Conservation (phyloP, 92 coral and sea anemone genomes). For the Phymanthus crucifer region DNA sequence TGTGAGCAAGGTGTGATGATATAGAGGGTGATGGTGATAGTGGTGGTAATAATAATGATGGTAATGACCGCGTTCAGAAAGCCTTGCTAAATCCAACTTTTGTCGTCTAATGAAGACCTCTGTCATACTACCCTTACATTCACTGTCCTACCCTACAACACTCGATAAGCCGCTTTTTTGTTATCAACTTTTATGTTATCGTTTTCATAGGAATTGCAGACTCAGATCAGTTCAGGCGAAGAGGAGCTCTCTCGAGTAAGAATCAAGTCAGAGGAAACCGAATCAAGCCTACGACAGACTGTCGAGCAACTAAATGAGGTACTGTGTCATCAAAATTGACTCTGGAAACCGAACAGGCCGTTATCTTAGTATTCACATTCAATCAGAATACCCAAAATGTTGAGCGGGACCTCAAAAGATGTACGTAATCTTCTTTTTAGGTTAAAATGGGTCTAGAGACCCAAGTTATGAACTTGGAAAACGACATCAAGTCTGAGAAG, state of each 20-base stretch:
- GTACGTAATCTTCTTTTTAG: conserved; percentile 25
- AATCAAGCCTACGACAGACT: conserved; percentile 64
- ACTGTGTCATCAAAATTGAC: background rate
- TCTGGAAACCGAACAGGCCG: background rate
- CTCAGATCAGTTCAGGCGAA: conserved; percentile 67
- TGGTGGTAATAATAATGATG: no score
- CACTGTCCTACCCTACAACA: no score
- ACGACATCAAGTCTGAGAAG: conserved; percentile 41
- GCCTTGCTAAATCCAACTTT: no score
- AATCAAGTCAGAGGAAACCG: conserved; percentile 69
- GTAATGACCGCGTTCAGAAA: no score
- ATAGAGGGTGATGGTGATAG: no score
- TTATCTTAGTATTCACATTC: background rate
- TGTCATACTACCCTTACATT: no score
- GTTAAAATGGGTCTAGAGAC: conserved; percentile 71
- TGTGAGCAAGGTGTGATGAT: no score
- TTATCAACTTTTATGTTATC: background rate
- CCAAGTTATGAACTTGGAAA: conserved; percentile 51
- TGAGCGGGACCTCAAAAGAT: background rate
- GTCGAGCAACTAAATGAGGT: conserved; percentile 87
- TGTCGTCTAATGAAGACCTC: no score
- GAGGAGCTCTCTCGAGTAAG: conserved; percentile 76
- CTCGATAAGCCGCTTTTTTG: no score
- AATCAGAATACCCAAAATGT: background rate
- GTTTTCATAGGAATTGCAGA: conserved; percentile 63